phyloP scores from a whole-genome alignment of 2,113 vertebrate species.

The Phylloscopus whistleri region DNA sequence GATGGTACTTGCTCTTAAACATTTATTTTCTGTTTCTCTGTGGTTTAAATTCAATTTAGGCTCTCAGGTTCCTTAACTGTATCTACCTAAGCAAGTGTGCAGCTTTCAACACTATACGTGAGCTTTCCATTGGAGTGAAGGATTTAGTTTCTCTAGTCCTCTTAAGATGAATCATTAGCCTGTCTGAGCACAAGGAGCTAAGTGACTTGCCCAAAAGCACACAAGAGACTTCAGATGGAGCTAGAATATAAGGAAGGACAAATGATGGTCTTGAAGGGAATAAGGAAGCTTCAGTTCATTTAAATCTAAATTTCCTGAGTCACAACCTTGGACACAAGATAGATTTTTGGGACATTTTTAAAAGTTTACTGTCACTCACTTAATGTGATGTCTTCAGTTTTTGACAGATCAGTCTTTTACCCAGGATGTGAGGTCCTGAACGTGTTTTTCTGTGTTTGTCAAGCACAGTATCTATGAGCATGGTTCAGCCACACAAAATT shows the following conservation, averaged over 20 bases:
- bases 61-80: neutral
- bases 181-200: neutral
- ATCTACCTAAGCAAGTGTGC: neutral
- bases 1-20: slow-evolving; percentile 80
- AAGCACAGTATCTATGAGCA: neutral
- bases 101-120: neutral
- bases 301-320: neutral
- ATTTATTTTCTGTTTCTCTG: neutral
- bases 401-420: neutral
- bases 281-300: neutral
- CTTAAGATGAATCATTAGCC: neutral
- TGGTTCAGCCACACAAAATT: neutral
- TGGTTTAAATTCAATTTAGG: neutral
- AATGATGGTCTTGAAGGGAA: neutral
- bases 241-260: neutral
- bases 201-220: neutral
- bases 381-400: neutral
- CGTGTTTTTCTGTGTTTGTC: neutral
- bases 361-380: neutral
- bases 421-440: neutral
- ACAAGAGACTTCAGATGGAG: neutral
- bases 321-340: neutral
- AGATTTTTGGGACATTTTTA: neutral
- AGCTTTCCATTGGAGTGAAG: neutral
- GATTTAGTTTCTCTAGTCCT: neutral